A percentile compares a stretch with the other conserved stretches of the same genome.
phyloP scores from a whole-genome alignment of 2,888 invertebrate genomes.

The Leptarthrus brevirostris region DNA sequence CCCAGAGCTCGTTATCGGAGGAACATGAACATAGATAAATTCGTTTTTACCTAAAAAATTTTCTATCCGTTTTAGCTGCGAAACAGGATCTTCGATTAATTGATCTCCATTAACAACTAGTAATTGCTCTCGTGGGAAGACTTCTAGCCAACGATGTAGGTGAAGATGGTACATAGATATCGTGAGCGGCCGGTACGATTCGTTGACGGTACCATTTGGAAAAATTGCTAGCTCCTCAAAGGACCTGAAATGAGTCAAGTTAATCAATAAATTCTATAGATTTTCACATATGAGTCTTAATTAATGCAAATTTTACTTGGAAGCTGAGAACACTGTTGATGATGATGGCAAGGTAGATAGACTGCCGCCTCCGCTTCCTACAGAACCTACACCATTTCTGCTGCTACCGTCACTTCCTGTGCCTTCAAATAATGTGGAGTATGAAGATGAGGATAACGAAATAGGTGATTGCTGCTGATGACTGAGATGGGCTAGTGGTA shows the following conservation, averaged over 20 bases:
- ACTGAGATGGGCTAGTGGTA: slow-evolving; percentile 63
- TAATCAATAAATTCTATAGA: slow-evolving; percentile 44
- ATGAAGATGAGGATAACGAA: slow-evolving; percentile 23
- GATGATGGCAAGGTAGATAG: slow-evolving; percentile 51
- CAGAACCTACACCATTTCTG: not conserved
- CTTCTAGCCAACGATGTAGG: slow-evolving; percentile 91
- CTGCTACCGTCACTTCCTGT: not conserved
- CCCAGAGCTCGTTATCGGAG: not conserved
- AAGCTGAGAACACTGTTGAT: slow-evolving; percentile 56
- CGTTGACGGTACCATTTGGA: slow-evolving; percentile 85
- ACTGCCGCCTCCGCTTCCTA: not conserved
- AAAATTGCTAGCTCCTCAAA: slow-evolving; percentile 86
- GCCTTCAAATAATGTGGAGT: not conserved
- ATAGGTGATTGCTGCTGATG: slow-evolving; percentile 40
- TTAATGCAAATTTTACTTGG: slow-evolving; percentile 49
- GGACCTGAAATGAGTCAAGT: slow-evolving; percentile 66
- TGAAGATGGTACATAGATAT: slow-evolving; percentile 93
- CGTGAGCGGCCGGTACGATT: slow-evolving; percentile 83
- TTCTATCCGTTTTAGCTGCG: slow-evolving; percentile 88
- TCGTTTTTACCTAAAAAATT: slow-evolving; percentile 78
- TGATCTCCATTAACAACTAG: slow-evolving; percentile 95
- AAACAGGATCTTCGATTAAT: slow-evolving; percentile 89
- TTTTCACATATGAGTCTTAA: slow-evolving; percentile 35
- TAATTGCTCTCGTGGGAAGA: slow-evolving; percentile 91
- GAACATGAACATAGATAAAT: slow-evolving; percentile 9